Evolutionary conservation across 2,888 invertebrate species (phyloP), one percentile per base, ranked within the genome.

Genomic region (Hylaea fasciaria): DNA sequence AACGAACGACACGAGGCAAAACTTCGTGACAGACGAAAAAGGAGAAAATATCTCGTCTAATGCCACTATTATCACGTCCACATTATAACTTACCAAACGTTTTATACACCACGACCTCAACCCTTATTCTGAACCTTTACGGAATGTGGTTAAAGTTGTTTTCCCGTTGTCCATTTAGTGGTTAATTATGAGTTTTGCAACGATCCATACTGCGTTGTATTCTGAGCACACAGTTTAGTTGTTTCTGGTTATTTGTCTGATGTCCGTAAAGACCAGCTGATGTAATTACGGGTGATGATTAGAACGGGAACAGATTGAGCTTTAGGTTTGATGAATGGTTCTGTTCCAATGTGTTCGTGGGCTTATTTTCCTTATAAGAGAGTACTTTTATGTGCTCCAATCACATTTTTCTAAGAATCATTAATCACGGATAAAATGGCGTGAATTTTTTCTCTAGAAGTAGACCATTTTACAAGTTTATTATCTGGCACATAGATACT

Each of bases 31-130:
- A 66, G 67, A 68, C 71, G 70, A 73, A 68, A 22, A 66, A 63
- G 51, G 54, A 58, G 50, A 66, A 68, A 72, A 69, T 72, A 69
- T 69, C 60, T 66, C 66, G 72, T 59, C 68, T 76, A 73, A 77
- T 71, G 69, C 68, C 61, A 62, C 72, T 73, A 68, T 76, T 77
- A 74, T 73, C 73, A 73, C 75, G 75, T 71, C 64, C 44, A 67
- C 44, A 43, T 58, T 37, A 66, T 60, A 58, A 50, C 53, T 55
- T 45, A 17, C 45, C 43, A 62, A 65, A 51, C 22, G 47, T 16
- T 47, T 29, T 35, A 56, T 44, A 47, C 12, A 22, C 43, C 46
- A 41, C n/a, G 0, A 0, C 11, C 43, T 9, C 4, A 9, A 9
- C 4, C 4, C 2, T 3, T 4, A 48, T 13, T 41, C 39, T 52